Evolutionary conservation across 2,888 invertebrate species (phyloP).

Genomic region (Dioctria linearis): DNA sequence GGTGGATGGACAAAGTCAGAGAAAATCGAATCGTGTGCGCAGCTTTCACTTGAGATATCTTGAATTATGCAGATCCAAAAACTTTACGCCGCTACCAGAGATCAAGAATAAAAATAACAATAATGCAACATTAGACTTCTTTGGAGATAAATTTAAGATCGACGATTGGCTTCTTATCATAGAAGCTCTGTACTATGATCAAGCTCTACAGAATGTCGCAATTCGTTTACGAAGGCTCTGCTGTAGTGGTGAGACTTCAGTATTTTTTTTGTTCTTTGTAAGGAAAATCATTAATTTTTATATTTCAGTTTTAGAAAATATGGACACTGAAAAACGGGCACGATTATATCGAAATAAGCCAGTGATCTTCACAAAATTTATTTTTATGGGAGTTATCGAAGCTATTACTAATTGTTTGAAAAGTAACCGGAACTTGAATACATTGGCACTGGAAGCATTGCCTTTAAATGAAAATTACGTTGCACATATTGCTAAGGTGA

Average conservation of each 20-base stretch:
- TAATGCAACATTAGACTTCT: slow-evolving; percentile 77
- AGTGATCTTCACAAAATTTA: slow-evolving; percentile 79
- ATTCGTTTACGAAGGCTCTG: slow-evolving; percentile 75
- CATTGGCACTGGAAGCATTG: slow-evolving; percentile 80
- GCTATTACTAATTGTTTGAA: slow-evolving; percentile 77
- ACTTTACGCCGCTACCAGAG: slow-evolving; percentile 65
- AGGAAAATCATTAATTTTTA: not conserved
- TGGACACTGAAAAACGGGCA: slow-evolving; percentile 76
- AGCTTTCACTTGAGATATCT: slow-evolving; percentile 70
- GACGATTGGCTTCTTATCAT: slow-evolving; percentile 84
- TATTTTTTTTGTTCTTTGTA: slow-evolving; percentile 12
- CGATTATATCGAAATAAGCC: slow-evolving; percentile 77
- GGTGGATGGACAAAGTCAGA: not conserved
- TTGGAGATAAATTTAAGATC: slow-evolving; percentile 82
- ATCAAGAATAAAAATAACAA: slow-evolving; percentile 68
- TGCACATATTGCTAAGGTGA: slow-evolving; percentile 75
- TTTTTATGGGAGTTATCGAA: slow-evolving; percentile 78
- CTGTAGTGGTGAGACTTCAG: slow-evolving; percentile 63
- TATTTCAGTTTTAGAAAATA: slow-evolving; percentile 65
- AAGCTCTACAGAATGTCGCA: slow-evolving; percentile 79
- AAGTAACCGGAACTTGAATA: slow-evolving; percentile 76
- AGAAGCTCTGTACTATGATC: slow-evolving; percentile 80
- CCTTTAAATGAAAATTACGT: slow-evolving; percentile 80
- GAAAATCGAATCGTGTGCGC: slow-evolving; percentile 64
- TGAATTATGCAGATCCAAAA: slow-evolving; percentile 69